Conservation (phyloP, 2,113 vertebrate genomes). For the Tragulus kanchil region DNA sequence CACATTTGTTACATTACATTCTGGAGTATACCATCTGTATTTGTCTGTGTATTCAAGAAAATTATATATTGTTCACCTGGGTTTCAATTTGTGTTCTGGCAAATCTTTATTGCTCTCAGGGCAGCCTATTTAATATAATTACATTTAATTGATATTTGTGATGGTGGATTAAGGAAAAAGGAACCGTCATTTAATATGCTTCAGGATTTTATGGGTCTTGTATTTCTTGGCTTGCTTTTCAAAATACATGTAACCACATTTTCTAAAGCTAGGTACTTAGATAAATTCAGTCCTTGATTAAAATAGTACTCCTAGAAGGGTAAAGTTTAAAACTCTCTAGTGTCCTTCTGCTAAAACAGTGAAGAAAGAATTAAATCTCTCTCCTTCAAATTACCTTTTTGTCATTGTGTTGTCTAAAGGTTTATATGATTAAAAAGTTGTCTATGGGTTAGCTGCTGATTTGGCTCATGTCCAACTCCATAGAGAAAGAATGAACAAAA, state of each 20-base stretch:
- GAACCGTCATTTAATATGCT: constrained; percentile 80
- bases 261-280: constrained; percentile 81
- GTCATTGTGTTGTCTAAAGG: not conserved
- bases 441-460: not conserved
- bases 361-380: constrained; percentile 75
- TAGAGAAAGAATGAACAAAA: not conserved
- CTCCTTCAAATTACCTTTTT: not conserved
- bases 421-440: constrained; percentile 54
- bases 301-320: constrained; percentile 69
- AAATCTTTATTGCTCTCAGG: constrained; percentile 76
- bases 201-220: constrained; percentile 79
- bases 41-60: constrained; percentile 78
- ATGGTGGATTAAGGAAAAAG: constrained; percentile 82
- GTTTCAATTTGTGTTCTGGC: constrained; percentile 82
- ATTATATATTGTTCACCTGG: constrained; percentile 82
- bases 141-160: constrained; percentile 83
- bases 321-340: constrained; percentile 32
- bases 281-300: constrained; percentile 82
- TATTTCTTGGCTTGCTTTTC: constrained; percentile 85
- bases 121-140: constrained; percentile 85
- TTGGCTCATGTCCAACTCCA: constrained; percentile 47
- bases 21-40: constrained; percentile 62
- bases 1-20: constrained; percentile 64
- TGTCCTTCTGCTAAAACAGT: constrained; percentile 62
- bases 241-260: constrained; percentile 82